Conservation (phyloP, 2,113 vertebrate genomes). For the Astatotilapia flaviijosephi region DNA sequence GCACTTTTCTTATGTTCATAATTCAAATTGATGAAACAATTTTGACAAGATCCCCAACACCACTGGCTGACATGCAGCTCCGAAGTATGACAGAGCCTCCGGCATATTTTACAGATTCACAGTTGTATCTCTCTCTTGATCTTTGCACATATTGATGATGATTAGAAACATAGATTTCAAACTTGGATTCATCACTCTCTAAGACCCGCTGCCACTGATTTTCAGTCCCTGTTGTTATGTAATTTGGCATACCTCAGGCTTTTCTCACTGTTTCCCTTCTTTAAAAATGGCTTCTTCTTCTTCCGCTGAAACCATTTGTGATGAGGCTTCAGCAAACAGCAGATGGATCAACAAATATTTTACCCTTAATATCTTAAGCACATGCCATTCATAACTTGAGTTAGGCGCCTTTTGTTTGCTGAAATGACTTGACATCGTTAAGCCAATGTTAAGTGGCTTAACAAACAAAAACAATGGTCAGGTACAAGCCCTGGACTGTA, state of each 20-base stretch:
- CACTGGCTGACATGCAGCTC: background rate
- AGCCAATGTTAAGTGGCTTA: background rate
- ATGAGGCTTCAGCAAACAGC: background rate
- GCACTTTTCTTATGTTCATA: background rate
- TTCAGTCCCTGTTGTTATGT: background rate
- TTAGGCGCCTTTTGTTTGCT: background rate
- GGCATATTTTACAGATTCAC: background rate
- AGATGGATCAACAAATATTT: background rate
- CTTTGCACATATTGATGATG: background rate
- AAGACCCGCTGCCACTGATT: background rate
- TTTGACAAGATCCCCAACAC: background rate
- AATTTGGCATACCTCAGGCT: background rate
- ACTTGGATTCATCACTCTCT: background rate
- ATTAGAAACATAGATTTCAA: background rate
- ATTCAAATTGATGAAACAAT: background rate
- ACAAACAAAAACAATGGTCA: background rate
- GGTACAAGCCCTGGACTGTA: background rate
- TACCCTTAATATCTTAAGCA: background rate
- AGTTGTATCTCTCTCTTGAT: background rate
- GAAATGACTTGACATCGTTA: background rate
- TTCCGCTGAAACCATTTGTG: background rate
- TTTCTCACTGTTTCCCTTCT: background rate
- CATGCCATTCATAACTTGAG: background rate
- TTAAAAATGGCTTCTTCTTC: background rate
- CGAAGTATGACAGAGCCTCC: background rate